These are phyloP conservation scores for Vulpes vulpes DNA, from an alignment of 2,113 vertebrate genomes.

Conservation along the genomic window DNA sequence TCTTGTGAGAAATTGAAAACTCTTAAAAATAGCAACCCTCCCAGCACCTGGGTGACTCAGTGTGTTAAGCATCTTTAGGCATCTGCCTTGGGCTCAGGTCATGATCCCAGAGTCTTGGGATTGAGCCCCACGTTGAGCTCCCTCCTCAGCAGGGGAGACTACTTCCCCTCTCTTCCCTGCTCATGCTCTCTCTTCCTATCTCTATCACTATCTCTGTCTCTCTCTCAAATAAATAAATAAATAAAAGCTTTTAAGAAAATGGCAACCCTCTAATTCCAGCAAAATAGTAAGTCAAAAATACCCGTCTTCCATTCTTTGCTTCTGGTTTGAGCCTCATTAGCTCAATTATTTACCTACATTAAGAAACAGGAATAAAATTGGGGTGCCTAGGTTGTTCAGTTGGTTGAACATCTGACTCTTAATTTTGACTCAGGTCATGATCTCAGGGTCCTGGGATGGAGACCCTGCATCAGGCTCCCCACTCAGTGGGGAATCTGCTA, in stretches of 20 bases:
- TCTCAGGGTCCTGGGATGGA: background rate
- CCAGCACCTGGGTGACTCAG: background rate
- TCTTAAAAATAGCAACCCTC: background rate
- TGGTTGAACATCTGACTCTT: background rate
- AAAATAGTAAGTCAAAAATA: background rate
- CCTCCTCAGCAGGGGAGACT: too few relatives aligned
- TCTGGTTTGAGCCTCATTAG: background rate
- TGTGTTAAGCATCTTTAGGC: too few relatives aligned
- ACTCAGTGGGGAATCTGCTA: background rate
- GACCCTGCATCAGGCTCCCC: background rate
- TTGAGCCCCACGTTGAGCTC: too few relatives aligned
- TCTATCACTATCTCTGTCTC: too few relatives aligned
- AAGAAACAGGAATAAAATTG: background rate
- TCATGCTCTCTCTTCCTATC: too few relatives aligned
- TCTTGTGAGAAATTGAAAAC: background rate
- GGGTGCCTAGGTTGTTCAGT: background rate
- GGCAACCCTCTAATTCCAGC: background rate
- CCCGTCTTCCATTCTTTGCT: background rate
- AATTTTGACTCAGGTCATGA: background rate
- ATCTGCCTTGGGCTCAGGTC: too few relatives aligned
- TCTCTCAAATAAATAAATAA: too few relatives aligned
- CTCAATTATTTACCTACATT: background rate
- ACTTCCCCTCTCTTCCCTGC: too few relatives aligned
- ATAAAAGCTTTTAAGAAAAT: too few relatives aligned
- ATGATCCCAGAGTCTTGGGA: too few relatives aligned